Base-by-base conservation (phyloP, 1,140 invertebrate species). In the Arion vulgaris region DNA sequence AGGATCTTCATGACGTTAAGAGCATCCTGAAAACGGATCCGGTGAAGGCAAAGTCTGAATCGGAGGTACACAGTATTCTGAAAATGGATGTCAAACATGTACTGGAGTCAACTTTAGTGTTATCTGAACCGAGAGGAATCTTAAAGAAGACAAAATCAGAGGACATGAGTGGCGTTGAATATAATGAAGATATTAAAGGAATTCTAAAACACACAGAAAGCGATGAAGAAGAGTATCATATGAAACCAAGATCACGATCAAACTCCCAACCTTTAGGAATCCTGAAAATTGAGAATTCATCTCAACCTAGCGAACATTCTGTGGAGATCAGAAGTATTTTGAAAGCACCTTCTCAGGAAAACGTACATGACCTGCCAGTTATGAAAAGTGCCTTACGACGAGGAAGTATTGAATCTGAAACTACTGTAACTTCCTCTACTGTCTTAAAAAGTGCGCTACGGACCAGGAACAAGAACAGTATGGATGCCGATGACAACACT, bases 21-120 rank as follows among this genome's bases (percentile, higher is more conserved):
- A 82, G 85, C 49, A 86, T 86, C 39, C 53, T 86, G 57, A 85
- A 85, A 66, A 45, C 78, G 7, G 75, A 84, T 38, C 49, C 57
- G 32, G 19, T n/a, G 17, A 41, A 78, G 39, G 49, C 41, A 13
- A 69, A 68, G 53, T 74, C 81, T 0, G 76, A 79, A 28, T 51
- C 68, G 0, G 82, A 83, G 17, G 82, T 83, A n/a, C 62, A 80
- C 62, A 71, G 78, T 26, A 80, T 80, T 41, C 68, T 80, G 4
- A 80, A 80, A 26, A 23, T 9, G 19, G 78, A 80, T 23, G 49
- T 34, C 38, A 80, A 39, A 53, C 75, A 82, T 82, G 51, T 80
- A 73, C 82, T 15, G 78, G 84, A 23, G 28, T 68, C 5, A 80
- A 86, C 23, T 68, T 82, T 5, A 13, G 53, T 66, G 53, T 66